Evolutionary conservation across 2,797 vertebrate species (phyloP).

Genomic region (Ispidina lecontei): DNA sequence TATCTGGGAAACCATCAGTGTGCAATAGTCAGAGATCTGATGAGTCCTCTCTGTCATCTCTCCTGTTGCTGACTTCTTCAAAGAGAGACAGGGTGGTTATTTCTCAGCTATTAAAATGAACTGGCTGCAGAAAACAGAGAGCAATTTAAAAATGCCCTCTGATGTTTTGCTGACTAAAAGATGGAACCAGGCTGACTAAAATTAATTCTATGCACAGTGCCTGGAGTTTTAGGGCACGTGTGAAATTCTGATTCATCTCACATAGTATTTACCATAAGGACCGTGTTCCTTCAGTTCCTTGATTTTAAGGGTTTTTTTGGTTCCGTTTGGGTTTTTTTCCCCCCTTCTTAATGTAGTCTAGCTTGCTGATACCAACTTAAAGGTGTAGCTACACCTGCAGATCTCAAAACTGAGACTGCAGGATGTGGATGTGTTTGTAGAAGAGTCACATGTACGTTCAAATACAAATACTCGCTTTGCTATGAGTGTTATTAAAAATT

Average conservation of each 20-base stretch:
- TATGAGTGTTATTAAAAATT: neutral
- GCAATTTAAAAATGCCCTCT: slow-evolving; percentile 29
- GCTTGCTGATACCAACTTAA: neutral
- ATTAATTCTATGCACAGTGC: neutral
- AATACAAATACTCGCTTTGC: neutral
- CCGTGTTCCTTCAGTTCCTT: neutral
- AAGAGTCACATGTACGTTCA: neutral
- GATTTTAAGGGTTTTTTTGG: neutral
- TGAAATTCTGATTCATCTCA: neutral
- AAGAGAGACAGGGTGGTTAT: neutral
- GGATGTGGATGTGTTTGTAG: neutral
- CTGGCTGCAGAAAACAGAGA: neutral
- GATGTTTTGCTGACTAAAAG: slow-evolving; percentile 35
- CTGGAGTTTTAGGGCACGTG: neutral
- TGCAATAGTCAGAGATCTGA: neutral
- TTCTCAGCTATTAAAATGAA: slow-evolving; percentile 3
- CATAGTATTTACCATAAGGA: neutral
- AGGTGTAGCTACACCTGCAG: neutral
- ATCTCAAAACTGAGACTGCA: rapidly evolving
- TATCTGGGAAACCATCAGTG: neutral
- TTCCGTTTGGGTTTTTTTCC: neutral
- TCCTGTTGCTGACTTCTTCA: neutral
- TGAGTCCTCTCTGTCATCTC: neutral
- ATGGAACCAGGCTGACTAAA: neutral
- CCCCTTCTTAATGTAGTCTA: neutral